Evolutionary conservation across 2,113 vertebrate species (phyloP).

Genomic region (Seriola rivoliana): DNA sequence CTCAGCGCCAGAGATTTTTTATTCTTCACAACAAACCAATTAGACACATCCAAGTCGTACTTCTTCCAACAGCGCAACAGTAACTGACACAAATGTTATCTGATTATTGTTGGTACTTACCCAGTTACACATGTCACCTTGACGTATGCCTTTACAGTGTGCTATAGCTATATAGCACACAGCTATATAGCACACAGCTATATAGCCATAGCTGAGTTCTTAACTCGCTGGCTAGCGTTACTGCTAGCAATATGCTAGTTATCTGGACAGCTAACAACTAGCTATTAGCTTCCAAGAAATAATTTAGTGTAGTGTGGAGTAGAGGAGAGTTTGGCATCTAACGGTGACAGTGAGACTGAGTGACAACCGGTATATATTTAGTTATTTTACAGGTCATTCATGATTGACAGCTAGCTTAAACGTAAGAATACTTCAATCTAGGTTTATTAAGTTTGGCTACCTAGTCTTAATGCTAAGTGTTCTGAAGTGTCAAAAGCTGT

Average conservation of each 20-base stretch:
- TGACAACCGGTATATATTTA: too few relatives aligned
- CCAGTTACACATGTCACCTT: conserved; percentile 1
- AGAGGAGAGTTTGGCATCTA: too few relatives aligned
- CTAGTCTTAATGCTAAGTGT: background rate
- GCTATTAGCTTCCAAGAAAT: background rate
- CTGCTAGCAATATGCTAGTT: background rate
- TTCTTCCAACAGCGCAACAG: background rate
- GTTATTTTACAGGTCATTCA: background rate
- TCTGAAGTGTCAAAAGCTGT: background rate
- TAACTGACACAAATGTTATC: background rate
- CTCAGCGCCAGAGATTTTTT: too few relatives aligned
- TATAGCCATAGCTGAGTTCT: too few relatives aligned
- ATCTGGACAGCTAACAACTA: background rate
- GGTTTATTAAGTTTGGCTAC: conserved; percentile 1
- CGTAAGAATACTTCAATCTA: background rate
- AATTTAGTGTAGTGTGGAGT: too few relatives aligned
- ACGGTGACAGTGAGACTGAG: background rate
- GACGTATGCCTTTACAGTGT: background rate
- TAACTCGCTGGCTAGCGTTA: background rate
- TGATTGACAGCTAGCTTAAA: background rate
- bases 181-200: too few relatives aligned
- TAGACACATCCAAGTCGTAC: background rate
- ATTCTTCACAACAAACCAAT: background rate
- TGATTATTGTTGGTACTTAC: background rate
- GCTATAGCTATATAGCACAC: background rate